Base-by-base conservation (phyloP, 1,140 invertebrate species). In the Drosophila novamexicana region DNA sequence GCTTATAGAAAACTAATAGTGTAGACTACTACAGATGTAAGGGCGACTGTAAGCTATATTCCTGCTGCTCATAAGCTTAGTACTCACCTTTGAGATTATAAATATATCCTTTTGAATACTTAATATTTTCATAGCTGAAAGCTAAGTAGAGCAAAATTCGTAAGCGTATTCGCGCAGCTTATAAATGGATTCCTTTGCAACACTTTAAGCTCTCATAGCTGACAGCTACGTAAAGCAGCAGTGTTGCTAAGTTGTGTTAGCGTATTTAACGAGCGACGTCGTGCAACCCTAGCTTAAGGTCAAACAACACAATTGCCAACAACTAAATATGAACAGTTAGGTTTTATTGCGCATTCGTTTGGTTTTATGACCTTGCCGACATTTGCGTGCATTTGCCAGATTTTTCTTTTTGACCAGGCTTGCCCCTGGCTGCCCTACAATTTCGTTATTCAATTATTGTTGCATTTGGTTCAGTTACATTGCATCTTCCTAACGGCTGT, bases 401-500 rank as follows among this genome's bases (percentile, higher is more conserved):
- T 74, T 66, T 16, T 29, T 22, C 14, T 52, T 32, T 0, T n/a
- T 37, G 10, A 1, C 12, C 22, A 12, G 62, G n/a, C n/a, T 39
- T 44, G 54, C 44, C 8, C 22, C 16, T 10, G n/a, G 57, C 64
- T 69, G 47, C 47, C 52, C 44, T 75, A 44, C 81, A 70, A 75
- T 82, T 79, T 82, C 61, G 64, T 71, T 74, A 84, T 88, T 88
- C 78, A 85, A 88, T 90, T 79, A 70, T 65, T 77, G 75, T 68
- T 77, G 79, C 75, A 86, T 77, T 86, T 84, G 68, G 58, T 61
- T 63, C 36, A 62, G 61, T 69, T 44, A 18, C 73, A 77, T 74
- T 64, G 74, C 40, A 37, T 80, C 37, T 57, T 44, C 37, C 56
- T 47, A 57, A 81, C 65, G 59, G 36, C 50, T 57, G 42, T 57